Conservation (phyloP, 2,113 vertebrate species). For the Lophochroa leadbeateri region DNA sequence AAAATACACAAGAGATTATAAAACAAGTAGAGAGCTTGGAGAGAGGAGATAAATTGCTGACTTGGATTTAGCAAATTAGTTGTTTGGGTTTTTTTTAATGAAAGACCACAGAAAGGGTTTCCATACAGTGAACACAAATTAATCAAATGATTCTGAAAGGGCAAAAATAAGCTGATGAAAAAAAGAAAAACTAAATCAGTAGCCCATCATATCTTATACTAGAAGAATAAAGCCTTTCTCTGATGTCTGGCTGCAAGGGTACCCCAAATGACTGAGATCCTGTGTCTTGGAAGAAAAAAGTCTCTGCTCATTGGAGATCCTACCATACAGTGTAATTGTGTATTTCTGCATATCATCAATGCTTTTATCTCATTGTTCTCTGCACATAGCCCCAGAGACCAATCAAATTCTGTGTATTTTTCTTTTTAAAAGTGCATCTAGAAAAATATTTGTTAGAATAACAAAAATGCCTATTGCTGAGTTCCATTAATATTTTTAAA, state of each 20-base stretch:
- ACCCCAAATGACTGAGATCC: neutral
- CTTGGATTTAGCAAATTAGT: neutral
- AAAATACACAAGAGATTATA: neutral
- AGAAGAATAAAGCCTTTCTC: neutral
- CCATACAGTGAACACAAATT: neutral
- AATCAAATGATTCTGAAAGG: neutral
- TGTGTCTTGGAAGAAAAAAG: neutral
- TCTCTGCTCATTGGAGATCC: neutral
- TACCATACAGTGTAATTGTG: neutral
- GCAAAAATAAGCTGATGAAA: neutral
- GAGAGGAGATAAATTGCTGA: neutral
- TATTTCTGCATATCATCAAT: neutral
- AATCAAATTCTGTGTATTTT: neutral
- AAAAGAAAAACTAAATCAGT: neutral
- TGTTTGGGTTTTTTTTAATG: neutral
- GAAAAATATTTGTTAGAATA: neutral
- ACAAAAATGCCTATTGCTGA: neutral
- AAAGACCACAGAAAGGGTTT: neutral
- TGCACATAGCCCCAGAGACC: neutral
- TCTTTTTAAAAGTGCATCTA: neutral
- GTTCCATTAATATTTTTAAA: neutral
- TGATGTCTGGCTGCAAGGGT: neutral
- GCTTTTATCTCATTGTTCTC: neutral
- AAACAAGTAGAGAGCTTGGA: neutral
- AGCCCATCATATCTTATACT: neutral